phyloP scores from a whole-genome alignment of 2,888 invertebrate genomes.

The Axea sp. region DNA sequence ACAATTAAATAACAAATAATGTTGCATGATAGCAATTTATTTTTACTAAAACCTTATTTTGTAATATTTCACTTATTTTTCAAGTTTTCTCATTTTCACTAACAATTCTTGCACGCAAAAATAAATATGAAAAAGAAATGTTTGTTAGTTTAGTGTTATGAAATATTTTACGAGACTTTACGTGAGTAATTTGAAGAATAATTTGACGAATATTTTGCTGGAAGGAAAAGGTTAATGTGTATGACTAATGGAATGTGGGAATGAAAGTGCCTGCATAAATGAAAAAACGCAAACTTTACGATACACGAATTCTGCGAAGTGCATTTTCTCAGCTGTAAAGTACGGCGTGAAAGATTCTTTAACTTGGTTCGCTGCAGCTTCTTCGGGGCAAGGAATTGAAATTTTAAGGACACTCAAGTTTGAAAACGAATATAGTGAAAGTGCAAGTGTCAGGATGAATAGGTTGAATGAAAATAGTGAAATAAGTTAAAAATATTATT shows the following conservation, averaged over 20 bases:
- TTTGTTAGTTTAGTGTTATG: too few species aligned
- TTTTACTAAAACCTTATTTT: too few species aligned
- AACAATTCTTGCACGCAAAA: too few species aligned
- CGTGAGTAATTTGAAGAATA: constrained; percentile 13
- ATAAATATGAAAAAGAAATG: too few species aligned
- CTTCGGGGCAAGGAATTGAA: constrained; percentile 33
- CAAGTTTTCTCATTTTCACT: too few species aligned
- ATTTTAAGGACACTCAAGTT: constrained; percentile 35
- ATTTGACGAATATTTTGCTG: constrained; percentile 36
- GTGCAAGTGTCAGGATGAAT: constrained; percentile 10
- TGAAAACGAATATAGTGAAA: constrained; percentile 31
- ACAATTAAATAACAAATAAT: too few species aligned
- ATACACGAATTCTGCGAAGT: constrained; percentile 67
- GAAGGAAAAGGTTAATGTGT: constrained; percentile 9
- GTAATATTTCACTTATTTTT: too few species aligned
- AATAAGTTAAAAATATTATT: too few species aligned
- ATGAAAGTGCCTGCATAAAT: constrained; percentile 38
- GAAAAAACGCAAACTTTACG: constrained; percentile 24
- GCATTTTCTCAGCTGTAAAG: constrained; percentile 69
- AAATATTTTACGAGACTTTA: too few species aligned
- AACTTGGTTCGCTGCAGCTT: constrained; percentile 68
- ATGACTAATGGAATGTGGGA: constrained; percentile 37
- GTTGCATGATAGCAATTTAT: too few species aligned
- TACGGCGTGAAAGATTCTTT: constrained; percentile 70
- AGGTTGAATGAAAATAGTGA: constrained; percentile 8